A percentile compares a stretch with the other conserved stretches of the same genome.
phyloP scores from a whole-genome alignment of 2,113 vertebrate species.

The Helogale parvula region DNA sequence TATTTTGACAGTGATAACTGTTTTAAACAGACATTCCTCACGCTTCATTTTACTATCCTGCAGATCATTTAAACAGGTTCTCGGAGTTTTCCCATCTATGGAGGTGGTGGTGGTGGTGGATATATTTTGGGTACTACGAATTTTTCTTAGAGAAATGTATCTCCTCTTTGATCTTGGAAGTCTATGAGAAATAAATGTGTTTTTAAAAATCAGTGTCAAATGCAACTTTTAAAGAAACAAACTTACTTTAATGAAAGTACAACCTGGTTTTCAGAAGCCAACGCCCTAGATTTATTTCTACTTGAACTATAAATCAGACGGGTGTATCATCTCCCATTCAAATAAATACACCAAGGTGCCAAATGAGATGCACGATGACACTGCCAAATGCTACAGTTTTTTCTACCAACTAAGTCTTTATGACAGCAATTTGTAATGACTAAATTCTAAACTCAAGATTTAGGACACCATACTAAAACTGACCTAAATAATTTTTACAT shows the following conservation, averaged over 20 bases:
- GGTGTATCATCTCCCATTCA: conserved; percentile 48
- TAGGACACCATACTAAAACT: conserved; percentile 31
- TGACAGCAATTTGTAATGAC: conserved; percentile 14
- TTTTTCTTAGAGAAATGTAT: conserved; percentile 16
- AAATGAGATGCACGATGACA: conserved; percentile 40
- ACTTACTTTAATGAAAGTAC: conserved; percentile 36
- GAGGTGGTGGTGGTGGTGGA: neutral
- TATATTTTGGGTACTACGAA: neutral
- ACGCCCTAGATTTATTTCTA: conserved; percentile 43
- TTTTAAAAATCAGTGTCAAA: conserved; percentile 39
- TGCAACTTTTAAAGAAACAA: conserved; percentile 49
- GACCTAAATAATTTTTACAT: neutral
- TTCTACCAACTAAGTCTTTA: conserved; percentile 47
- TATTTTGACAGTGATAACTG: neutral
- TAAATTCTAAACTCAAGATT: conserved; percentile 45
- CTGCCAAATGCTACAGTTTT: conserved; percentile 33
- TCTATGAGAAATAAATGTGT: conserved; percentile 21
- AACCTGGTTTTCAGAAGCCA: conserved; percentile 54
- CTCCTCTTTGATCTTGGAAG: conserved; percentile 9
- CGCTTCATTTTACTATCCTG: neutral
- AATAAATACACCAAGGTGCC: conserved; percentile 47
- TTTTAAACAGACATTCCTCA: neutral
- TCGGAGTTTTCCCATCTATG: neutral
- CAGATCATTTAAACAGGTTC: neutral
- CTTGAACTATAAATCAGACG: conserved; percentile 60